Evolutionary conservation across 2,888 invertebrate genomes (phyloP), one percentile per base, ranked within the genome.

Genomic region (Rhagium mordax): DNA sequence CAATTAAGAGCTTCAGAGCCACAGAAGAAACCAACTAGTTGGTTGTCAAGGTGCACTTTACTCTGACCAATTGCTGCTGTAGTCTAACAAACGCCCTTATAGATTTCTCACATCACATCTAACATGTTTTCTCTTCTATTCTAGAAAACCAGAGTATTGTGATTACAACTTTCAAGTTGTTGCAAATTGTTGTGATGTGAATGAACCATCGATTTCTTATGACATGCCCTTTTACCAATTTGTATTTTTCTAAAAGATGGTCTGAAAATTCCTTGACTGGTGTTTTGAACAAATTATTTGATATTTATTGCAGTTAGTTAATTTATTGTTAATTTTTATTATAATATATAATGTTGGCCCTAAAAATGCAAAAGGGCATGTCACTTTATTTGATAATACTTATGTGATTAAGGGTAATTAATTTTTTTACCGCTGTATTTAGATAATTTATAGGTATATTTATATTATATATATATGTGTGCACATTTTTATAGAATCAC

Each of bases 41-140:
- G 96, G 95, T 90, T 96, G 85, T 93, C 95, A 68, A 93, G 95
- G 88, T 96, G 96, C 92, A 92, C 93, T 88, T 89, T 96, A 90
- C 96, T 96, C 91, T 96, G 95, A 96, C 95, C 93, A 81, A 85
- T 82, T 83, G 78, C 81, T 78, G 75, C 72, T 48, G 59, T 72
- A 55, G 71, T 76, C 70, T 72, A 77, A 72, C 77, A 75, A 71
- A 67, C 73, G 74, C 69, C 72, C 71, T 77, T 71, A 72, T 68
- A 70, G 68, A 55, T 73, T 49, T 70, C 64, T 75, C 72, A 74
- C 73, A 74, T 76, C 74, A 76, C 74, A 72, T 67, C 60, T 65
- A 4, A 24, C 10, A 27, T 10, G 41, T 48, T 51, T 62, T 71
- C 41, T 24, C 41, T 24, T 71, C n/a, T 16, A 10, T n/a, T 49